Conservation (phyloP, 1,140 invertebrate genomes). For the Neocloeon triangulifer region DNA sequence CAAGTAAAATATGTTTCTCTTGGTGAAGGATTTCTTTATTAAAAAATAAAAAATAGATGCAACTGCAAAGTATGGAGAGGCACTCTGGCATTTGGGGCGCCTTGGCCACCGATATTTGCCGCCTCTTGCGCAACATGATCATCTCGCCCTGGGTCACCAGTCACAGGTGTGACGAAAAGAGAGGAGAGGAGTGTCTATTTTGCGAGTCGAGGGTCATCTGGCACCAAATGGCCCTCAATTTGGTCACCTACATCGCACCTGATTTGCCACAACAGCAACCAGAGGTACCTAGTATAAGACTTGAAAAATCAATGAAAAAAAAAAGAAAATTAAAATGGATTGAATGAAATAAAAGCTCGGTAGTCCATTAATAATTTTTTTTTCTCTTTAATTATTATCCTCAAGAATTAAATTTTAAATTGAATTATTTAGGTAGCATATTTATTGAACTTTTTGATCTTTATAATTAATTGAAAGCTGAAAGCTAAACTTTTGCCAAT, state of each 20-base stretch:
- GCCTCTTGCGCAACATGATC: conserved; percentile 62
- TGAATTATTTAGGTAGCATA: too few relatives aligned
- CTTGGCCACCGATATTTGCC: conserved; percentile 50
- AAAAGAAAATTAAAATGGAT: too few relatives aligned
- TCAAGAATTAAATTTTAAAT: too few relatives aligned
- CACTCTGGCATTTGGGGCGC: conserved; percentile 57
- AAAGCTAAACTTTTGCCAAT: too few relatives aligned
- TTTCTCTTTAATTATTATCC: too few relatives aligned
- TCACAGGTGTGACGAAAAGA: conserved; percentile 32
- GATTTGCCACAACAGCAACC: conserved; percentile 44
- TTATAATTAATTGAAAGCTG: too few relatives aligned
- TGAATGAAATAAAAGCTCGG: too few relatives aligned
- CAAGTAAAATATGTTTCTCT: conserved; percentile 35
- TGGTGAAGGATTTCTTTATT: not conserved
- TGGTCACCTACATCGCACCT: conserved; percentile 58
- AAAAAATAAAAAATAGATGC: conserved; percentile 36
- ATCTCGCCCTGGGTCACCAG: conserved; percentile 46
- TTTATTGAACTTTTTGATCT: too few relatives aligned
- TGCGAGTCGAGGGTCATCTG: conserved; percentile 84
- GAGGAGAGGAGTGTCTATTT: conserved; percentile 51
- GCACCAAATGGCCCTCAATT: conserved; percentile 67
- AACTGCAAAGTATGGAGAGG: conserved; percentile 72
- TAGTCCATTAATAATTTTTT: too few relatives aligned
- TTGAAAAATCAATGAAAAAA: too few relatives aligned
- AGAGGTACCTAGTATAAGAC: conserved; percentile 36